A percentile compares a stretch with the other conserved stretches of the same genome.
Conservation (phyloP, 2,888 invertebrate species). For the Cyrtodaria siliqua region DNA sequence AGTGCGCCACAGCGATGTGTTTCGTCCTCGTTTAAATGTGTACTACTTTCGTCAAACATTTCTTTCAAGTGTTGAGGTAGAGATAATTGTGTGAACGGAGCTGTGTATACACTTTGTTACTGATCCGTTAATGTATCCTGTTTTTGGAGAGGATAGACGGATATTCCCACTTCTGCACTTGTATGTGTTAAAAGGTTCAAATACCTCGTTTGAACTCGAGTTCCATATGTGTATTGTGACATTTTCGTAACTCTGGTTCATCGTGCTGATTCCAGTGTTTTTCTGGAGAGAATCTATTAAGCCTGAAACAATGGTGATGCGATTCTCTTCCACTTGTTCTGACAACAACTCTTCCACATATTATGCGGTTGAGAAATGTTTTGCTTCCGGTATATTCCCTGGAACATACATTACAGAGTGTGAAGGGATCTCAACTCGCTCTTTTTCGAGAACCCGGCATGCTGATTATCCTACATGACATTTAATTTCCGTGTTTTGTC, state of each 20-base stretch:
- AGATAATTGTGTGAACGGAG: not conserved
- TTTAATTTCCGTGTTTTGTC: not conserved
- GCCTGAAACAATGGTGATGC: constrained; percentile 6
- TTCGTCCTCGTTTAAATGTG: constrained; percentile 2
- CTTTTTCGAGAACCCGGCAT: constrained; percentile 17
- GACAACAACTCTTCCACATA: constrained; percentile 2
- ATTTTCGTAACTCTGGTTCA: no score
- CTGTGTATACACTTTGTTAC: not conserved
- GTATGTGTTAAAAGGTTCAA: no score
- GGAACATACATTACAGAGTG: constrained; percentile 12
- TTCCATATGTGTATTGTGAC: no score
- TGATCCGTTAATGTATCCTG: no score
- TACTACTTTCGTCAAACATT: constrained; percentile 34
- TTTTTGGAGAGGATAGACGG: no score
- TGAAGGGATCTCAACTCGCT: no score
- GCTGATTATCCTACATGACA: constrained; percentile 13
- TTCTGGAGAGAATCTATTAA: constrained; percentile 9
- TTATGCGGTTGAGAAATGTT: not conserved
- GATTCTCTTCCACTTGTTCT: not conserved
- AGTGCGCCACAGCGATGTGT: constrained; percentile 2
- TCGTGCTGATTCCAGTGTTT: not conserved
- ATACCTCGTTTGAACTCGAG: no score
- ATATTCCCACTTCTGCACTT: no score
- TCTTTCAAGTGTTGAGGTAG: constrained; percentile 29
- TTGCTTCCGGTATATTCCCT: constrained; percentile 2